phyloP scores from a whole-genome alignment of 2,113 vertebrate species.

The Nibea albiflora region DNA sequence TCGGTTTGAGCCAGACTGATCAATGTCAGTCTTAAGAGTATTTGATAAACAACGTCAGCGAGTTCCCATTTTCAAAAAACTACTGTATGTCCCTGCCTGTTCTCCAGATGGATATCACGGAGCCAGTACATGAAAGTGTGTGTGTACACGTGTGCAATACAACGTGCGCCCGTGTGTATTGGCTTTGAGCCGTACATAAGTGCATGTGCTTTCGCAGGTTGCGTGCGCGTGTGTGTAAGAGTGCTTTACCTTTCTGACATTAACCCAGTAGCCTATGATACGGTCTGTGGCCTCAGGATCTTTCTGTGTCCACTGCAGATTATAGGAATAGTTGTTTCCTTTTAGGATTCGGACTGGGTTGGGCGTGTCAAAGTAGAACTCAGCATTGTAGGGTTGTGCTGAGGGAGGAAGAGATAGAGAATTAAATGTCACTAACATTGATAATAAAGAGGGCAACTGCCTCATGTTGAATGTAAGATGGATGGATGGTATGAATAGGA shows the following conservation, averaged over 20 bases:
- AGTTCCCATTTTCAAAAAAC: slow-evolving; percentile 5
- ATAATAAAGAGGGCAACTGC: neutral
- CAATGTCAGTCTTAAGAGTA: slow-evolving; percentile 15
- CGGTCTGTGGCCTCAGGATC: slow-evolving; percentile 93
- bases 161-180: neutral
- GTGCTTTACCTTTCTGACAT: slow-evolving; percentile 88
- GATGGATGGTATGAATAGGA: neutral
- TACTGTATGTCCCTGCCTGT: neutral
- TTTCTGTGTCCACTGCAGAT: slow-evolving; percentile 97
- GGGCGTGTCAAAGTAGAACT: slow-evolving; percentile 98
- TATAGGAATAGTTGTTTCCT: slow-evolving; percentile 95
- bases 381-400: slow-evolving; percentile 95
- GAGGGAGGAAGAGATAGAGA: slow-evolving; percentile 16
- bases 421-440: neutral
- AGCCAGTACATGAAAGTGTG: neutral
- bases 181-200: neutral
- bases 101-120: neutral
- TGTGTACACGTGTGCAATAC: neutral
- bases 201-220: neutral
- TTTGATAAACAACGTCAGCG: slow-evolving; percentile 1
- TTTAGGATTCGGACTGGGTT: slow-evolving; percentile 93
- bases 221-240: neutral
- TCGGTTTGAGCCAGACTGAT: neutral
- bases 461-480: neutral
- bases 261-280: slow-evolving; percentile 92